Percentiles rank a stretch among this genome's conserved stretches.
phyloP scores from a whole-genome alignment of 2,797 vertebrate species.

The Falco rusticolus region DNA sequence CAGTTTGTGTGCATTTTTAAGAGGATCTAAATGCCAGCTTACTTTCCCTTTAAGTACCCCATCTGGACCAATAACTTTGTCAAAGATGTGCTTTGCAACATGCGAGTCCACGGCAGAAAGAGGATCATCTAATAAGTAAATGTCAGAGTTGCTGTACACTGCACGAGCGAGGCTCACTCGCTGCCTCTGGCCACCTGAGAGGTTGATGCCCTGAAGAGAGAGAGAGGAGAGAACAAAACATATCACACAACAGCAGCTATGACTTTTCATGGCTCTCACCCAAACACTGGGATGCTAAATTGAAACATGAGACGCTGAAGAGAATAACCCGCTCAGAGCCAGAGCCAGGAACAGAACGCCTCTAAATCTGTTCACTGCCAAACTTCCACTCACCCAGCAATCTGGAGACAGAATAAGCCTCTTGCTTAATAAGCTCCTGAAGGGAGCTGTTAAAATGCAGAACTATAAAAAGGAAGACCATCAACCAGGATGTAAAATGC shows the following conservation, averaged over 20 bases:
- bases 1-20: not conserved
- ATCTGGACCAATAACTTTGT: conserved; percentile 92
- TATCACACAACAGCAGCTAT: not conserved
- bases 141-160: conserved; percentile 88
- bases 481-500: conserved; percentile 4
- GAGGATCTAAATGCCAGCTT: not conserved
- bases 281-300: not conserved
- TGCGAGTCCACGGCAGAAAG: conserved; percentile 96
- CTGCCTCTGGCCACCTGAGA: conserved; percentile 95
- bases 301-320: not conserved
- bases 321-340: not conserved
- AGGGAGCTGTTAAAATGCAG: conserved; percentile 1
- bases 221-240: not conserved
- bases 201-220: conserved; percentile 91
- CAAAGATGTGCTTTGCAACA: conserved; percentile 96
- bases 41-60: conserved; percentile 91
- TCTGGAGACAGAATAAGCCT: not conserved
- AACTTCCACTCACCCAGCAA: conserved; percentile 16
- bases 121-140: conserved; percentile 94
- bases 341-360: not conserved
- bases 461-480: not conserved
- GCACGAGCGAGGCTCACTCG: conserved; percentile 93
- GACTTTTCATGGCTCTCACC: not conserved
- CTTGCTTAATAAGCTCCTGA: conserved; percentile 27
- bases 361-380: conserved; percentile 32